Evolutionary conservation across 1,140 invertebrate species (phyloP), one percentile per base, ranked within the genome.

Genomic region (Lithobius niger): DNA sequence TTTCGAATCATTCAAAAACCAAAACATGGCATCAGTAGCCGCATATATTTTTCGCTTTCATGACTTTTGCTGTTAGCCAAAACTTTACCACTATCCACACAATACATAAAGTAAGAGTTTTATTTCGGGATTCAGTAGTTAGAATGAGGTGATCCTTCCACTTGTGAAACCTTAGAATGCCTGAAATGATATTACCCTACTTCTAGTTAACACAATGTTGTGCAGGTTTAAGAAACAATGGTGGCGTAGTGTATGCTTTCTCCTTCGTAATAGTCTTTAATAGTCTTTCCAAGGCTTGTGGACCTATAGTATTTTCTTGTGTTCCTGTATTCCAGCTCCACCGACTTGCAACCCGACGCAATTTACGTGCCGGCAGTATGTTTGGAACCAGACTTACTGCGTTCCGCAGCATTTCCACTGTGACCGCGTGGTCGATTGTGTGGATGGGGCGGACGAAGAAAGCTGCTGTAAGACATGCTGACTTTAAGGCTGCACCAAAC

Each of bases 381-480:
- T 87, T 61, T 94, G 86, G 76, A 94, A 94, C 74, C 88, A 88
- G 71, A 90, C 89, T 13, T 94, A 90, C 70, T 94, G 90, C 70
- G 84, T 93, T 65, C 87, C 89, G 40, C 81, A 82, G 50, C 83
- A 94, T 71, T 81, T 88, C 71, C 78, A 83, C 65, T 96, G 93
- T 72, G 92, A 97, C 73, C 89, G 87, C 77, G 82, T 82, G 42
- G 82, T 89, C 0, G 92, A 97, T 74, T 97, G 93, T 71, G 82
- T 88, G 36, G 92, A 96, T 68, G 90, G 89, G 54, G 88, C 87
- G 13, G 93, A 96, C 69, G 89, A 95, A 73, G 82, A 82, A 18
- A 84, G 88, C 67, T 95, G 92, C 76, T 84, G 90, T 95, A 74
- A 92, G 88, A 89, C 70, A 45, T 21, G 18, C 22, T 45, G 4